Percentiles rank a stretch among this genome's conserved stretches.
These are phyloP conservation scores for Leuctra nigra DNA, from an alignment of 2,888 invertebrate species.

Conservation along the genomic window DNA sequence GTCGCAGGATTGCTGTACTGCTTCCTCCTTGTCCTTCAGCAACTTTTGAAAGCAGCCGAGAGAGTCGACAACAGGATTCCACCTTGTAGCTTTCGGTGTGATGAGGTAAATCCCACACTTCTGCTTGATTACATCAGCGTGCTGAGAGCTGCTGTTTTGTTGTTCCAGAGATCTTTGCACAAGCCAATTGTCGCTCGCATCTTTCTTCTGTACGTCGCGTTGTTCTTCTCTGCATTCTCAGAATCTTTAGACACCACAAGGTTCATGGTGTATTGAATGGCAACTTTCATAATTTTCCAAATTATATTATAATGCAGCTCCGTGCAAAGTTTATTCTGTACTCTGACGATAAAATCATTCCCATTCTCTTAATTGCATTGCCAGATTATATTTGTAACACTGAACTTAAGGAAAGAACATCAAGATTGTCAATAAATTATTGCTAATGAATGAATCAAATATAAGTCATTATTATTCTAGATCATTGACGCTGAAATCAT, in stretches of 20 bases:
- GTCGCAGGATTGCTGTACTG: background rate
- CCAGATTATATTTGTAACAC: too few species aligned
- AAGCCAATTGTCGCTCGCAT: background rate
- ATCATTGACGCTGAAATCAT: too few species aligned
- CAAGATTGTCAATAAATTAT: too few species aligned
- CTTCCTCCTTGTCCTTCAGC: background rate
- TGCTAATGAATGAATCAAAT: too few species aligned
- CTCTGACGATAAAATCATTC: too few species aligned
- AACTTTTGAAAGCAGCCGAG: background rate
- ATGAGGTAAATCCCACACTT: background rate
- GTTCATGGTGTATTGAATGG: constrained; percentile 11
- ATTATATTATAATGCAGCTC: too few species aligned
- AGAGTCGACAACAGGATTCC: background rate
- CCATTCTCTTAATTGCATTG: too few species aligned
- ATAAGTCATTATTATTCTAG: too few species aligned
- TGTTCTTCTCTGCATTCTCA: background rate
- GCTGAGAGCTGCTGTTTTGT: background rate
- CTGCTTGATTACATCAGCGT: constrained; percentile 3
- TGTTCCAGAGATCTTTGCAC: constrained; percentile 8
- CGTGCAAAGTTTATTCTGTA: too few species aligned
- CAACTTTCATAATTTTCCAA: too few species aligned
- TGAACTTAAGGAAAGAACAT: too few species aligned
- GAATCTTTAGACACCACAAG: background rate
- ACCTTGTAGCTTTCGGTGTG: constrained; percentile 7
- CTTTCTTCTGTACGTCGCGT: background rate